Percentiles rank a stretch among this genome's conserved stretches.
These are phyloP conservation scores for Drosophila chauvacae DNA, from an alignment of 1,140 invertebrate species.

Conservation along the genomic window DNA sequence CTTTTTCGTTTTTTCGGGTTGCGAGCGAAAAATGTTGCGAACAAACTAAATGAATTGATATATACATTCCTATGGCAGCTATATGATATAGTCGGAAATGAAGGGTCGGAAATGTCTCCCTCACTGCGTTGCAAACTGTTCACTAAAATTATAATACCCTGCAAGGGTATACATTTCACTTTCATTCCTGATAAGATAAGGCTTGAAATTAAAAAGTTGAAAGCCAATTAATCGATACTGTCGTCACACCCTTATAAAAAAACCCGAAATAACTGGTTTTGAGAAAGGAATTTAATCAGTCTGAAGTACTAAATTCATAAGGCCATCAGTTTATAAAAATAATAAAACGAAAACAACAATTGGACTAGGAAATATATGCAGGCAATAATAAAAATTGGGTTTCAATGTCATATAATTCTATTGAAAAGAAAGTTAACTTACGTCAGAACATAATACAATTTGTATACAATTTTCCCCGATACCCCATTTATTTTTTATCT, in stretches of 20 bases:
- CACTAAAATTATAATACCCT: no score
- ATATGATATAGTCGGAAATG: no score
- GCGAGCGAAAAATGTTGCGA: no score
- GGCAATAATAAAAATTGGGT: background rate
- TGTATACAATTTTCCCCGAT: no score
- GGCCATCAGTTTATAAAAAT: background rate
- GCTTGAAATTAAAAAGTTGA: background rate
- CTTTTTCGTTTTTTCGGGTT: no score
- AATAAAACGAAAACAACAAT: background rate
- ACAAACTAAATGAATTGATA: no score
- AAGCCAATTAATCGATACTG: background rate
- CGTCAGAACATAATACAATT: no score
- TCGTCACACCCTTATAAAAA: background rate
- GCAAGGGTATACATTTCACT: background rate
- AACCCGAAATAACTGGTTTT: background rate
- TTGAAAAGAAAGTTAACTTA: no score
- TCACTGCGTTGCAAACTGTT: no score
- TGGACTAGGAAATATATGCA: background rate
- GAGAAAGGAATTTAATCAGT: background rate
- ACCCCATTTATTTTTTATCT: background rate
- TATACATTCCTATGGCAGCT: no score
- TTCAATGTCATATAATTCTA: no score
- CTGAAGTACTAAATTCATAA: background rate
- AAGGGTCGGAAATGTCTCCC: no score
- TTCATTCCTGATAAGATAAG: conserved; percentile 11